phyloP scores from a whole-genome alignment of 2,888 invertebrate species.

The Pinctada fucata region DNA sequence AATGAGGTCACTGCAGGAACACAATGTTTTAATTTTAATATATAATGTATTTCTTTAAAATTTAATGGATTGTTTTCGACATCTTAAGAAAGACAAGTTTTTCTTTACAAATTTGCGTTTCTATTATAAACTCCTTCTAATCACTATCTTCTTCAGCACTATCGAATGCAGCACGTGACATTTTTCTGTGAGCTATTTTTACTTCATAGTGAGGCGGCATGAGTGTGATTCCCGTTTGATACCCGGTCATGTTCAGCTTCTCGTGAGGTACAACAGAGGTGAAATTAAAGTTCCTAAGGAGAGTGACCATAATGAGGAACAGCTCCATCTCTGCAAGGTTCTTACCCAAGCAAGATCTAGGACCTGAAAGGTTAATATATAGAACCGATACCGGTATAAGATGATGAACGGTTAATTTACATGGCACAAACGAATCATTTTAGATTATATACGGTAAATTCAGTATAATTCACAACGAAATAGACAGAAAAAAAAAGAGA shows the following conservation, averaged over 20 bases:
- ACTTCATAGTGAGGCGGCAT: conserved; percentile 30
- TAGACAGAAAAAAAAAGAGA: too few relatives aligned
- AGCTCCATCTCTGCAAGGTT: conserved; percentile 38
- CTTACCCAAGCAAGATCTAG: conserved; percentile 33
- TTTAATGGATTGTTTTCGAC: too few relatives aligned
- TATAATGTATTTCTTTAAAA: too few relatives aligned
- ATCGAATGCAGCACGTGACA: background rate
- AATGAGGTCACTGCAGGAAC: too few relatives aligned
- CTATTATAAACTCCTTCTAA: too few relatives aligned
- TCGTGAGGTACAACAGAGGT: conserved; percentile 12
- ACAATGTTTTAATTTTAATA: too few relatives aligned
- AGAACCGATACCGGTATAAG: background rate
- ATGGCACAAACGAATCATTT: too few relatives aligned
- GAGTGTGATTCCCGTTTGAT: conserved; percentile 32
- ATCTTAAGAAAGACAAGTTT: too few relatives aligned
- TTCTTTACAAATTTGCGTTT: too few relatives aligned
- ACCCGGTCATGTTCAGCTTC: conserved; percentile 22
- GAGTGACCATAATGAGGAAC: conserved; percentile 26
- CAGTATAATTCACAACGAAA: too few relatives aligned
- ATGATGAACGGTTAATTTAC: too few relatives aligned
- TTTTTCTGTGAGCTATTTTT: conserved; percentile 4
- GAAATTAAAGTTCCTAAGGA: conserved; percentile 27
- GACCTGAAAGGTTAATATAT: conserved; percentile 18
- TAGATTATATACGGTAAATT: background rate
- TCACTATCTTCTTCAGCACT: background rate